Base-by-base conservation (phyloP, 2,113 vertebrate species). In the Oncorhynchus clarkii region DNA sequence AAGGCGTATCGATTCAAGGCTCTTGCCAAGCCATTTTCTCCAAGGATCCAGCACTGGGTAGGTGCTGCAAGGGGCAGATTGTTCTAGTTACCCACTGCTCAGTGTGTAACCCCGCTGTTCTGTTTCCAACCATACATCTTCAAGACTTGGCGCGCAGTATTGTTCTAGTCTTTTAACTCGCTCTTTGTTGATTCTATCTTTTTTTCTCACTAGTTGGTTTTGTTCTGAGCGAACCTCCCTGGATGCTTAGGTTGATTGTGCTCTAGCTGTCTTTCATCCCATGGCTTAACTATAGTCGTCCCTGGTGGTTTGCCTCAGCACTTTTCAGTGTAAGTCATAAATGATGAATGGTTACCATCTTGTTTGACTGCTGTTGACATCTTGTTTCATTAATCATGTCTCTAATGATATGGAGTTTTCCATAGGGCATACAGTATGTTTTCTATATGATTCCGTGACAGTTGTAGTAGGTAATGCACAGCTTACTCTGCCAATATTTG, bases 11-110 rank as follows among this genome's bases (percentile, higher is more conserved):
- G 68, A 70, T 70, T 24, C 8, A 49, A 70, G 22, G n/a, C 71
- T 78, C 74, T 70, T 65, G 85, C 84, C 82, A 84, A 90, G 77
- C 59, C 66, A 67, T 88, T 87, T 85, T 78, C 86, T 88, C 85
- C 27, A 72, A 86, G 86, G 82, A 86, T 82, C 66, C 75, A 31
- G 66, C 14, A 51, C 49, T 13, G 49, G 49, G 49, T 0, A 24
- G 74, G 83, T 82, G 86, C 76, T 87, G 87, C 86, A 82, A 87
- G 77, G 71, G 80, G 78, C 85, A 81, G 85, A 85, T 87, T 84
- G 77, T 84, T 85, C 83, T 64, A 75, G 84, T 86, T 88, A 86
- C 81, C 85, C 79, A 84, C 82, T 79, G 66, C 81, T 86, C 80
- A 74, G 77, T 77, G 11, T 13, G 80, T 83, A 84, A 84, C 84